These are phyloP conservation scores for Bilobella aurantiaca DNA, from an alignment of 1,140 invertebrate species.

Conservation along the genomic window DNA sequence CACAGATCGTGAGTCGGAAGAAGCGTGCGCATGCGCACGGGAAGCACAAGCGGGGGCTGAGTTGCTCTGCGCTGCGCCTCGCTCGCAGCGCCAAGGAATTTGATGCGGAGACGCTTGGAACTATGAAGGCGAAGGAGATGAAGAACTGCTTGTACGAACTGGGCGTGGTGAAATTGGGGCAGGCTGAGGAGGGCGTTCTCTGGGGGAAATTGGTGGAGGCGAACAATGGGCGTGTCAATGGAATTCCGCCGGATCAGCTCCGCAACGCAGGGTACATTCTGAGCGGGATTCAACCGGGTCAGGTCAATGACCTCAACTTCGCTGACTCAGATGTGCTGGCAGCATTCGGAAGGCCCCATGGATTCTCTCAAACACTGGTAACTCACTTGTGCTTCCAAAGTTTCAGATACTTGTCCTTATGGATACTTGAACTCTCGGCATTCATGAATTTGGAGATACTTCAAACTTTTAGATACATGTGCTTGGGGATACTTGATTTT, in stretches of 20 bases:
- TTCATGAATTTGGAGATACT: too few relatives aligned
- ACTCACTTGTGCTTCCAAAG: too few relatives aligned
- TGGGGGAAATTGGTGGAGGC: slow-evolving; percentile 26
- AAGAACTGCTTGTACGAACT: slow-evolving; percentile 29
- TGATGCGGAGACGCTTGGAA: slow-evolving; percentile 19
- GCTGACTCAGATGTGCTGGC: slow-evolving; percentile 18
- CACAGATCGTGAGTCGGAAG: slow-evolving; percentile 23
- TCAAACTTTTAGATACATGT: too few relatives aligned
- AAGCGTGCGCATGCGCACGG: neutral
- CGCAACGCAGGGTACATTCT: slow-evolving; percentile 22
- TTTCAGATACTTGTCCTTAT: too few relatives aligned
- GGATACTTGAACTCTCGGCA: too few relatives aligned
- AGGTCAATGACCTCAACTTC: slow-evolving; percentile 23
- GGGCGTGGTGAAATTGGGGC: slow-evolving; percentile 18
- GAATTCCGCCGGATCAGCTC: slow-evolving; percentile 8
- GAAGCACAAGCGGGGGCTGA: neutral
- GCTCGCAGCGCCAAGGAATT: slow-evolving; percentile 21
- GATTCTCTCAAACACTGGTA: slow-evolving; percentile 30
- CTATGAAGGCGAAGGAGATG: slow-evolving; percentile 17
- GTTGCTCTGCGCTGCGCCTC: slow-evolving; percentile 23
- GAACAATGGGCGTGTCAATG: neutral
- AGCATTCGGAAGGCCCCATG: slow-evolving; percentile 23
- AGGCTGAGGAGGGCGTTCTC: slow-evolving; percentile 16
- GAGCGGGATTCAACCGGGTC: slow-evolving; percentile 21
- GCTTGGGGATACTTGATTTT: too few relatives aligned